Base-by-base conservation (phyloP, 2,797 vertebrate species). In the Melopsittacus undulatus region DNA sequence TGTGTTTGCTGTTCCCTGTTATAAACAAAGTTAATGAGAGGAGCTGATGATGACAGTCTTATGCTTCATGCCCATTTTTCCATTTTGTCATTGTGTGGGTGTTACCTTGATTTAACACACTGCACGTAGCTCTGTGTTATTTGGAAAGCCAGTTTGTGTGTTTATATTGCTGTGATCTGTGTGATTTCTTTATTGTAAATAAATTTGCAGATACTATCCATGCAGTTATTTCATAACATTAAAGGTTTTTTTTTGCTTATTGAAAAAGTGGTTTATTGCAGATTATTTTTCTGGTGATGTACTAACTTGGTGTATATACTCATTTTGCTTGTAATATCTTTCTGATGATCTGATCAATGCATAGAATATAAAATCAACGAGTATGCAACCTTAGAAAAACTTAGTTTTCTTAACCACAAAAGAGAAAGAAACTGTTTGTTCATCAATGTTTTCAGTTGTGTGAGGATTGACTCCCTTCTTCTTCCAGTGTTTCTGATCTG, bases 61-160 rank as follows among this genome's bases (percentile, higher is more conserved):
- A 16, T 79, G 76, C 61, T 73, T 69, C 4, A 0, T 57, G 85
- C 73, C 76, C 54, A 59, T 48, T 94, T 89, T 92, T 85, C 92
- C 95, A 74, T 68, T 75, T 66, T 81, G 76, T 94, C 90, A 95
- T 69, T 62, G 11, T 27, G 29, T 68, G 79, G 94, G 89, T n/a
- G 86, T 92, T 91, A 68, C 89, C 87, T 74, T 66, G 64, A 45
- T 74, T 80, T 72, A 82, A 32, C 8, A 61, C 38, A 11, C 40
- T 42, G 18, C 80, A 22, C 12, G 9, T 85, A 82, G 57, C 72
- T 81, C 66, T 70, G 19, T 87, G 76, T 17, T 42, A 78, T 64
- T 90, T 78, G 85, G 69, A 78, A 80, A 91, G 90, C 63, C 70
- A 34, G 69, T 94, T 43, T 72, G 87, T 56, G 78, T 86, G 14